Evolutionary conservation across 2,888 invertebrate genomes (phyloP), one percentile per base, ranked within the genome.

Genomic region (Pseudococcus viburni): DNA sequence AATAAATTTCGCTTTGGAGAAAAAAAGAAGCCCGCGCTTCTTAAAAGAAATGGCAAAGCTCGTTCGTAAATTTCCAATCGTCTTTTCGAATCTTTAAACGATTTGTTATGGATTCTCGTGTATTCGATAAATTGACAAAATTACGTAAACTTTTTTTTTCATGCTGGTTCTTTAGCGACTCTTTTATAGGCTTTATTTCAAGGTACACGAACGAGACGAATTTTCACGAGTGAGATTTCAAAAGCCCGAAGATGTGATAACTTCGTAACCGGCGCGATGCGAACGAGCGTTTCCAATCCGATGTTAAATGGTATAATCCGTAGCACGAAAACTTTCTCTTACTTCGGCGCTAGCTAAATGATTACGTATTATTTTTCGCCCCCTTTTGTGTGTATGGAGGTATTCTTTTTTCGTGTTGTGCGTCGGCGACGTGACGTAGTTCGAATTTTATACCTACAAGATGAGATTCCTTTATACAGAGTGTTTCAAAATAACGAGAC

Each of bases 71-170:
- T 83, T 83, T 83, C 46, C 80, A 83, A 46, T 83, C 80, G 80
- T 46, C 80, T 83, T 83, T 83, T 42, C 42, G 80, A 83, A 83
- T 83, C 80, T 83, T 83, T 46, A 83, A 83, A 83, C 80, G 80
- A 83, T 83, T 83, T 83, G 80, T 83, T 83, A 83, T 46, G 42
- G 80, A 83, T 83, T 83, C 80, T 83, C 80, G 80, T 46, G 80
- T 83, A 83, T 83, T 83, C 80, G 80, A 83, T 83, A 83, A 83
- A 83, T 83, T 83, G 80, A 83, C 80, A 46, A 83, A 83, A 83
- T 83, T 83, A 83, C 80, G 80, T 83, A 46, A 83, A 83, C 80
- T 83, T 83, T 83, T 46, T 46, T 33, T 33, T 33, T 33, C 26
- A 33, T 0, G n/a, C 19, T 42, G 42, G 8, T 22, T 64, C 64